phyloP scores from a whole-genome alignment of 2,797 vertebrate species.

The Gambelia wislizenii region DNA sequence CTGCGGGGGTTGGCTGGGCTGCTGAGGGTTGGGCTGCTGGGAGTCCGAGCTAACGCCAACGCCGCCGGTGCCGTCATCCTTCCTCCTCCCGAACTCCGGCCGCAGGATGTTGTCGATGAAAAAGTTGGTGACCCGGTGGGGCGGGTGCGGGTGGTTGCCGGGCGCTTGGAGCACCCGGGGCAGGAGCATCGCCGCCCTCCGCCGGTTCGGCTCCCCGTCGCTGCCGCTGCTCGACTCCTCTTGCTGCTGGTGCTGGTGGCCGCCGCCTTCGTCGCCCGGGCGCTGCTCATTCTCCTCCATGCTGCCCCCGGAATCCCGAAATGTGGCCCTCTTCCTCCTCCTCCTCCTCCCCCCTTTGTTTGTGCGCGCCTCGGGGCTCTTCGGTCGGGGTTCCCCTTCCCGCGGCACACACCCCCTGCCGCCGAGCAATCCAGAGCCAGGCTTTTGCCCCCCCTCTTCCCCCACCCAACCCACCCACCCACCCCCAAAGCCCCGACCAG shows the following conservation, averaged over 20 bases:
- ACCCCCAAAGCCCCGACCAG: too few species aligned
- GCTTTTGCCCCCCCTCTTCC: neutral
- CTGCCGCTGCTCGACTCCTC: constrained; percentile 77
- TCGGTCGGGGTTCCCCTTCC: neutral
- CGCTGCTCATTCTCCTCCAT: constrained; percentile 94
- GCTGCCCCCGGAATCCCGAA: constrained; percentile 69
- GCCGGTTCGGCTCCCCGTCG: constrained; percentile 59
- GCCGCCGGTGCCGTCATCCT: constrained; percentile 81
- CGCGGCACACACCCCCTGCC: neutral
- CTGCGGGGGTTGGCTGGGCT: constrained; percentile 76
- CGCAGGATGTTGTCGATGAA: constrained; percentile 97
- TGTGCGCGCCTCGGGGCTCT: constrained; percentile 17
- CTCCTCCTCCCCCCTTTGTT: neutral
- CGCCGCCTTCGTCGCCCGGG: constrained; percentile 67
- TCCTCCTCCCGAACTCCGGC: constrained; percentile 93
- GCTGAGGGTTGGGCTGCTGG: constrained; percentile 73
- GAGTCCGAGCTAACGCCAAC: constrained; percentile 37
- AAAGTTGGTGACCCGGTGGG: constrained; percentile 96
- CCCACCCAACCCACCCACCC: too few species aligned
- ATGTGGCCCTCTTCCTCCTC: constrained; percentile 8
- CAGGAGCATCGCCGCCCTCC: constrained; percentile 77
- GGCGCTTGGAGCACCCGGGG: constrained; percentile 86
- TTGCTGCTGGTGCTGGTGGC: constrained; percentile 58
- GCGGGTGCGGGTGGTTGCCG: constrained; percentile 88
- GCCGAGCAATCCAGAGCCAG: constrained; percentile 47